A percentile compares a stretch with the other conserved stretches of the same genome.
phyloP scores from a whole-genome alignment of 2,797 vertebrate genomes.

The Coregonus suidteri region DNA sequence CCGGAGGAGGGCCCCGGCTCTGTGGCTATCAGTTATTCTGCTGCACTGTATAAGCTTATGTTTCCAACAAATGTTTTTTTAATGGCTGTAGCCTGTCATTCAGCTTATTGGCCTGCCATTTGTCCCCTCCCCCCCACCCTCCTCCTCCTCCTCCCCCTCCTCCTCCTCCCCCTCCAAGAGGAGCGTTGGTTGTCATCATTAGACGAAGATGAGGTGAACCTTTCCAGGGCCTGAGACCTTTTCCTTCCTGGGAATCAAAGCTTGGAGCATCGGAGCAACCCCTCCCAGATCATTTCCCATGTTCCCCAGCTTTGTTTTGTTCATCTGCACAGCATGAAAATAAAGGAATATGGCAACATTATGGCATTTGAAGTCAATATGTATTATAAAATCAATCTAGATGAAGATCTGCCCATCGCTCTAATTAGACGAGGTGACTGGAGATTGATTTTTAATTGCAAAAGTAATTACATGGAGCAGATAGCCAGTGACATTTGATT shows the following conservation, averaged over 20 bases:
- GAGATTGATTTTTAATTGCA: slow-evolving; percentile 99
- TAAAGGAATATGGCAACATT: slow-evolving; percentile 96
- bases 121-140: slow-evolving; percentile 37
- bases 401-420: slow-evolving; percentile 99
- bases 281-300: slow-evolving; percentile 45
- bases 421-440: slow-evolving; percentile 99
- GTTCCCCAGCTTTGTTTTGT: slow-evolving; percentile 66
- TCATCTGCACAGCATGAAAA: slow-evolving; percentile 84
- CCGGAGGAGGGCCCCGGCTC: background rate
- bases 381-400: slow-evolving; percentile 99
- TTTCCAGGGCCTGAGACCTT: slow-evolving; percentile 82
- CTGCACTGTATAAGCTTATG: slow-evolving; percentile 5
- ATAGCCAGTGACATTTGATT: slow-evolving; percentile 99
- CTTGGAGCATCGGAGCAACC: slow-evolving; percentile 48
- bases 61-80: slow-evolving; percentile 35
- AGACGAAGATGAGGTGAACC: slow-evolving; percentile 81
- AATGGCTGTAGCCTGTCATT: slow-evolving; percentile 50
- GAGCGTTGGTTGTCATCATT: slow-evolving; percentile 79
- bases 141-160: background rate
- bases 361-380: slow-evolving; percentile 99
- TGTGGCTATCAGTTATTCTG: slow-evolving; percentile 34
- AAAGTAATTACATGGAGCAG: slow-evolving; percentile 99
- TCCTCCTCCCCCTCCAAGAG: slow-evolving; percentile 61
- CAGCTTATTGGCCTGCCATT: slow-evolving; percentile 53
- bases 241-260: slow-evolving; percentile 69